Percentiles rank a stretch among this genome's conserved stretches.
Evolutionary conservation across 2,797 vertebrate species (phyloP).

Genomic region (Tokudaia muenninki): DNA sequence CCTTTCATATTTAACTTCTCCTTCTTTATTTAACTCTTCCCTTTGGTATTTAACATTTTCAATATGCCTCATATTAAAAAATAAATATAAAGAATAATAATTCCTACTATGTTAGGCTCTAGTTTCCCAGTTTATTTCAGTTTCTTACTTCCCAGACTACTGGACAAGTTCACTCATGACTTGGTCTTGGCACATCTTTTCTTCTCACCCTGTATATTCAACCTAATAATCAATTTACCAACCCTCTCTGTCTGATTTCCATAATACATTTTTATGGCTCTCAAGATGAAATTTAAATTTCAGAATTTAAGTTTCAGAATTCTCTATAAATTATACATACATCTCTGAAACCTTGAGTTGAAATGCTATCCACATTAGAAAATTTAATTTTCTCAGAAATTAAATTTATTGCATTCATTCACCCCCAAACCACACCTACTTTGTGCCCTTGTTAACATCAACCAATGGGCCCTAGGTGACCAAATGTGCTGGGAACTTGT

Average conservation of each 20-base stretch:
- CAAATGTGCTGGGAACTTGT: neutral
- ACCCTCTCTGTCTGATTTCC: neutral
- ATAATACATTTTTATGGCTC: neutral
- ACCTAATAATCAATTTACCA: constrained; percentile 5
- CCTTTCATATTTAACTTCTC: neutral
- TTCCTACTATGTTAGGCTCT: neutral
- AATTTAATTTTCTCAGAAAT: constrained; percentile 42
- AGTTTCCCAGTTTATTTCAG: neutral
- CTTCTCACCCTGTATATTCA: neutral
- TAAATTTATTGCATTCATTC: neutral
- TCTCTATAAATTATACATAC: neutral
- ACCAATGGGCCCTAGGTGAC: neutral
- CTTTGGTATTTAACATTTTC: neutral
- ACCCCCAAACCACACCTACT: neutral
- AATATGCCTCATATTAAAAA: neutral
- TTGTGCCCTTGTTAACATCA: neutral
- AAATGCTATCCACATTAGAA: neutral
- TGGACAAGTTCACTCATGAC: neutral
- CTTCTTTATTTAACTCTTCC: neutral
- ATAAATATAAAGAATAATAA: constrained; percentile 13
- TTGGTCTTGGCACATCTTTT: neutral
- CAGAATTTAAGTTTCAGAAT: constrained; percentile 32
- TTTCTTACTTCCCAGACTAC: constrained; percentile 19
- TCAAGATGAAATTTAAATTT: neutral
- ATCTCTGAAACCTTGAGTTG: neutral